phyloP scores from a whole-genome alignment of 2,797 vertebrate genomes.

The Enteromius argenteus region DNA sequence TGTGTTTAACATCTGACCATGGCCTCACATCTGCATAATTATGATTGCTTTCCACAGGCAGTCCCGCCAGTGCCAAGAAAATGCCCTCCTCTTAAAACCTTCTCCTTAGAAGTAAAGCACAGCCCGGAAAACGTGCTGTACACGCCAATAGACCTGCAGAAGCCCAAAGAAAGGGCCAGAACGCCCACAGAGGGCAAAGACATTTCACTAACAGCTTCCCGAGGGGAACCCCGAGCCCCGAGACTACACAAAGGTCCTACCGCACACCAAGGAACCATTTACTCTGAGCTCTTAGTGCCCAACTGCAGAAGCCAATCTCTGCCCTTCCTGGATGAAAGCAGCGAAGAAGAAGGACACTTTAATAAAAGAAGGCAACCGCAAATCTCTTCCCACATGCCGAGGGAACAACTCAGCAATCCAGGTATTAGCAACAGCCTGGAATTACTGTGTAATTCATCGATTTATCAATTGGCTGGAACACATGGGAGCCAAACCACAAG shows the following conservation, averaged over 20 bases:
- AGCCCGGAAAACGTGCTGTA: constrained; percentile 67
- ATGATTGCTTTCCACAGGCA: constrained; percentile 57
- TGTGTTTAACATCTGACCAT: background rate
- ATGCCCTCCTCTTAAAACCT: constrained; percentile 51
- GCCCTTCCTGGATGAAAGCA: constrained; percentile 64
- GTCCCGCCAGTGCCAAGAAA: constrained; percentile 77
- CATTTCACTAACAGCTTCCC: constrained; percentile 3
- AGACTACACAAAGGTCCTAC: constrained; percentile 24
- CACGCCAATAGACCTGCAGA: constrained; percentile 72
- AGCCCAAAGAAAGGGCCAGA: constrained; percentile 36
- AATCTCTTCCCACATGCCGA: constrained; percentile 35
- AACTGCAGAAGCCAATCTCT: constrained; percentile 72
- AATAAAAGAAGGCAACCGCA: constrained; percentile 64
- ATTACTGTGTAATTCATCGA: constrained; percentile 43
- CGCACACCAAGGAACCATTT: constrained; percentile 58
- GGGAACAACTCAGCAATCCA: constrained; percentile 25
- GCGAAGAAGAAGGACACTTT: constrained; percentile 55
- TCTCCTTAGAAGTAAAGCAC: constrained; percentile 44
- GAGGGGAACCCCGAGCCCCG: constrained; percentile 37
- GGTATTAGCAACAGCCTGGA: constrained; percentile 68
- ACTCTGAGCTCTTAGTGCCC: constrained; percentile 72
- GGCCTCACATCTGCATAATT: constrained; percentile 41
- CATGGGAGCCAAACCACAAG: constrained; percentile 34
- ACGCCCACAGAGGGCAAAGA: constrained; percentile 44
- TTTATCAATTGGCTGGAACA: constrained; percentile 73